Base-by-base conservation (phyloP, 1,140 invertebrate species). In the Drosophila fuyamai region DNA sequence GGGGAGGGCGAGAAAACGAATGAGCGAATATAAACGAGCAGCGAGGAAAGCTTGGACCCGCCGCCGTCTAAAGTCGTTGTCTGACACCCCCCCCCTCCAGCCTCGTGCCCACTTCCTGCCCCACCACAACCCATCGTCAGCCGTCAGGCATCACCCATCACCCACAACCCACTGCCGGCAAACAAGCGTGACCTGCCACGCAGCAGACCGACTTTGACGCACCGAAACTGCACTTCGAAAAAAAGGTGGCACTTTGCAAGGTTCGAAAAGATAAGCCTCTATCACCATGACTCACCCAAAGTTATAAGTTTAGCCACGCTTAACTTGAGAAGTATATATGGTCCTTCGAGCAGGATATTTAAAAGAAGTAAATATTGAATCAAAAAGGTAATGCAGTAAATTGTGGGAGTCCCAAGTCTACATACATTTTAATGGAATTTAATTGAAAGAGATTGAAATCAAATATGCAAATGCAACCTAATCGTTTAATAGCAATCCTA, bases 141-240 rank as follows among this genome's bases (percentile, higher is more conserved):
- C 38, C 47, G 62, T 50, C 65, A 51, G 46, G 27, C 65, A 48
- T 54, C 67, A 58, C 51, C 36, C 67, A 70, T 38, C 48, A 27
- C n/a, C 48, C 63, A 8, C 6, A 35, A n/a, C 16, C 40, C 46
- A 47, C 57, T 61, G 53, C 57, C 59, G 44, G 58, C 56, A 77
- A 78, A 77, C 75, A 89, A 89, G 84, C 84, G 68, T 81, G 82
- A 86, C 82, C 78, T 86, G 80, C 70, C 80, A 77, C 77, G 77
- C 53, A 58, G 54, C 68, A 71, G 65, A 72, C 44, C 68, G 51
- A 72, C 68, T 72, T 81, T 77, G 76, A 79, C 70, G 79, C 79
- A 77, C 65, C 43, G 43, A 66, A 54, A 27, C 32, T n/a, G 29
- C 65, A 68, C 61, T 44, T 3, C 6, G 9, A 38, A 32, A 12